Base-by-base conservation (phyloP, 2,113 vertebrate species). In the Tragulus kanchil region DNA sequence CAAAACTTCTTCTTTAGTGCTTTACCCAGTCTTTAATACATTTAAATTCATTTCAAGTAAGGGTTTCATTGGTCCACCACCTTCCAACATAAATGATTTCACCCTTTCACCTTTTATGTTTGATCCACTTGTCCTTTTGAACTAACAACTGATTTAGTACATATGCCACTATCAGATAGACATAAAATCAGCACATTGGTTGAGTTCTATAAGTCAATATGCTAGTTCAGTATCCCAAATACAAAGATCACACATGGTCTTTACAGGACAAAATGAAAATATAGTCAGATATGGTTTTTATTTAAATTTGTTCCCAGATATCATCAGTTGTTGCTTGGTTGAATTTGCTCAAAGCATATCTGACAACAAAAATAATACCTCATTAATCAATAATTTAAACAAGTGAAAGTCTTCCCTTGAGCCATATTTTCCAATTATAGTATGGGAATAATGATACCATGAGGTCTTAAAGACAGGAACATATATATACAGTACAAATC, bases 231-330 rank as follows among this genome's bases (percentile, higher is more conserved):
- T 45, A 83, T 84, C 16, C 19, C 61, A 85, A 83, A 75, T 61
- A 54, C 88, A 92, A 73, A 62, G 3, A 6, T 1, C 31, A 19
- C 8, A 3, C 3, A 6, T 59, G 3, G 0, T 56, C 64, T 84
- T 82, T 67, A 5, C 0, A 48, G 4, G 12, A 65, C 3, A 89
- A 86, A 86, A 77, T 93, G 26, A 83, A 83, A 92, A 71, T 59
- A 77, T 7, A 75, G 26, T 28, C 14, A 85, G 3, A 19, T 58
- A 6, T 52, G 25, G 11, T 58, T 54, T 95, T 73, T 15, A 67
- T 90, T 61, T 95, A 10, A 93, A 90, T 92, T 93, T 75, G 15
- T 1, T 95, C 6, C 28, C 87, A 71, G 6, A 45, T 11, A 73
- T 71, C 67, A 31, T 58, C 12, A 78, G 31, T 48, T 69, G 1